These are phyloP conservation scores for Coregonus ussuriensis DNA, from an alignment of 2,797 vertebrate species.

Conservation along the genomic window DNA sequence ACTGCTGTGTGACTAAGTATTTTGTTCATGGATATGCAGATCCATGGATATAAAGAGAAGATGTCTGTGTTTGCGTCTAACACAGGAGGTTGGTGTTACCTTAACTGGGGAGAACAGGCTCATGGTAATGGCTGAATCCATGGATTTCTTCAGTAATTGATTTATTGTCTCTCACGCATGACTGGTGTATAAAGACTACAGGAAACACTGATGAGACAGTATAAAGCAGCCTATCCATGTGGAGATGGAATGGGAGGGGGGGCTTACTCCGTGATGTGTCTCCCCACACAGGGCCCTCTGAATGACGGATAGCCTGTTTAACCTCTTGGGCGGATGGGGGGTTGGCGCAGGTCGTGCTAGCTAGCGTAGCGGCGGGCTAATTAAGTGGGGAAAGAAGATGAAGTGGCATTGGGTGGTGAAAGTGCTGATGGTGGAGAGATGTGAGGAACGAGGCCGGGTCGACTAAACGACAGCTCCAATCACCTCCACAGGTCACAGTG, in stretches of 20 bases:
- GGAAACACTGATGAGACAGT: constrained; percentile 67
- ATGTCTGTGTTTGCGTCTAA: neutral
- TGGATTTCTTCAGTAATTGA: constrained; percentile 51
- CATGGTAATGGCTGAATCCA: constrained; percentile 22
- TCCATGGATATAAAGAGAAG: neutral
- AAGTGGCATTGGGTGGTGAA: constrained; percentile 29
- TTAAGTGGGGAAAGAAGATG: constrained; percentile 46
- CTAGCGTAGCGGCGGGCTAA: constrained; percentile 39
- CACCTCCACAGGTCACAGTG: constrained; percentile 11
- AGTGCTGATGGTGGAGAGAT: constrained; percentile 34
- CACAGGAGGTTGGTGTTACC: neutral
- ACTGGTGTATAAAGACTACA: constrained; percentile 48
- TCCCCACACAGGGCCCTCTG: constrained; percentile 23
- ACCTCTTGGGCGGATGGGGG: constrained; percentile 22
- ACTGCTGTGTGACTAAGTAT: too few relatives aligned
- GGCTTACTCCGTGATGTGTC: neutral
- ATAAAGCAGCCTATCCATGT: constrained; percentile 43
- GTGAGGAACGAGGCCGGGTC: neutral
- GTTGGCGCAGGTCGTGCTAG: constrained; percentile 23
- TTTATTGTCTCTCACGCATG: constrained; percentile 49
- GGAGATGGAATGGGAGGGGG: constrained; percentile 27
- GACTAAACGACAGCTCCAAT: constrained; percentile 14
- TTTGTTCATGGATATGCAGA: neutral
- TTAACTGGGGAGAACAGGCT: too few relatives aligned
- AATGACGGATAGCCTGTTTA: constrained; percentile 58